Percentiles rank a stretch among this genome's conserved stretches.
These are phyloP conservation scores for Paedocypris micromegethes DNA, from an alignment of 2,797 vertebrate species.

Conservation along the genomic window DNA sequence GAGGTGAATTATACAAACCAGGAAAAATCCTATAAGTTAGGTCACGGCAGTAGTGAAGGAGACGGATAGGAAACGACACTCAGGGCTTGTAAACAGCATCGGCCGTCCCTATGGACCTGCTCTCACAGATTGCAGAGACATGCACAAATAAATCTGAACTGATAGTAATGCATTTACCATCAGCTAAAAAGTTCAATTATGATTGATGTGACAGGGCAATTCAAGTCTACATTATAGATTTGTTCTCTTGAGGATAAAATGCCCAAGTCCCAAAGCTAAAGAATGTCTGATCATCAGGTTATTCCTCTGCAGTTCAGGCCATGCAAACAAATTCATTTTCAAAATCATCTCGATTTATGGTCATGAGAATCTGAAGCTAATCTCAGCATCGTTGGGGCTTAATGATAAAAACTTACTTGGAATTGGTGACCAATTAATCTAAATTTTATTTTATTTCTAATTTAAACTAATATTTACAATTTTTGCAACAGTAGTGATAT, in stretches of 20 bases:
- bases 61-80: conserved; percentile 35
- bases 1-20: conserved; percentile 3
- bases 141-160: conserved; percentile 38
- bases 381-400: too few relatives aligned
- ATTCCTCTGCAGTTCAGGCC: background rate
- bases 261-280: conserved; percentile 6
- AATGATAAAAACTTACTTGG: too few relatives aligned
- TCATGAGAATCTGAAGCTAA: too few relatives aligned
- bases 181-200: conserved; percentile 41
- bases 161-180: conserved; percentile 33
- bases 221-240: conserved; percentile 39
- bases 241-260: conserved; percentile 33
- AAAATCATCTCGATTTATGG: too few relatives aligned
- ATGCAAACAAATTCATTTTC: too few relatives aligned
- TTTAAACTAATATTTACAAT: too few relatives aligned
- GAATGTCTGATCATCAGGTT: conserved; percentile 12
- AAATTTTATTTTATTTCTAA: too few relatives aligned
- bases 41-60: background rate
- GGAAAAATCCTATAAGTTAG: background rate
- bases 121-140: conserved; percentile 9
- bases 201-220: conserved; percentile 52
- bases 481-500: too few relatives aligned
- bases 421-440: too few relatives aligned
- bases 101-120: conserved; percentile 16
- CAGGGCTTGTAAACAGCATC: conserved; percentile 30